Base-by-base conservation (phyloP, 2,113 vertebrate species). In the Osmerus eperlanus region DNA sequence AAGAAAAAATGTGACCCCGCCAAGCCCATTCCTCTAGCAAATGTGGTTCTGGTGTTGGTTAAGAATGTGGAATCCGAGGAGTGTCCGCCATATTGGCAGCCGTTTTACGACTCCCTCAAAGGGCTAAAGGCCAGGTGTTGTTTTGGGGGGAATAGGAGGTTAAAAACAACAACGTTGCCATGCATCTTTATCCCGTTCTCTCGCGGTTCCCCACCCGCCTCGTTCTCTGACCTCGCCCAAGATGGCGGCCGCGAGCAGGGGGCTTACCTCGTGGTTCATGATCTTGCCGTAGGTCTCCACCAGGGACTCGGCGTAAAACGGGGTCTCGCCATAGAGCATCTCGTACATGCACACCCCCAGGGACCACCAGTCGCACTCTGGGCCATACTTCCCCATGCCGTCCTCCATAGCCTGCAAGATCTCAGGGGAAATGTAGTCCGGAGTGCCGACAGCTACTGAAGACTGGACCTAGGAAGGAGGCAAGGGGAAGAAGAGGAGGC, bases 321-420 rank as follows among this genome's bases (percentile, higher is more conserved):
- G 96, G 0, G 96, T 98, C 81, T 99, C 97, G 3, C 96, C 96
- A 0, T 95, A 98, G 0, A 99, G 92, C 97, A 99, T 98, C 88
- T 99, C 97, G 28, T 98, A 99, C 93, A 98, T 93, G 89, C 97
- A 99, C 62, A 99, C 97, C 0, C 97, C 97, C 73, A 99, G 85
- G 1, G 96, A 98, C 97, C 97, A 99, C 97, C 97, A 99, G 91
- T 99, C 97, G 55, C 97, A 99, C 88, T 98, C 96, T 0, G 97
- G 97, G 0, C 96, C 97, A 0, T 98, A 99, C 73, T 93, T 96
- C 13, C 97, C 97, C 95, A 95, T 97, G 74, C 96, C 97, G 12
- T 98, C 97, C 86, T 99, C 96, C 96, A 99, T 99, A 0, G 97
- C 97, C 92, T 99, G 97, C 84, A 99, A 87, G 78, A 99, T 99